Percentiles rank a stretch among this genome's conserved stretches.
Evolutionary conservation across 2,888 invertebrate genomes (phyloP).

Genomic region (Pseudanteris insignis): DNA sequence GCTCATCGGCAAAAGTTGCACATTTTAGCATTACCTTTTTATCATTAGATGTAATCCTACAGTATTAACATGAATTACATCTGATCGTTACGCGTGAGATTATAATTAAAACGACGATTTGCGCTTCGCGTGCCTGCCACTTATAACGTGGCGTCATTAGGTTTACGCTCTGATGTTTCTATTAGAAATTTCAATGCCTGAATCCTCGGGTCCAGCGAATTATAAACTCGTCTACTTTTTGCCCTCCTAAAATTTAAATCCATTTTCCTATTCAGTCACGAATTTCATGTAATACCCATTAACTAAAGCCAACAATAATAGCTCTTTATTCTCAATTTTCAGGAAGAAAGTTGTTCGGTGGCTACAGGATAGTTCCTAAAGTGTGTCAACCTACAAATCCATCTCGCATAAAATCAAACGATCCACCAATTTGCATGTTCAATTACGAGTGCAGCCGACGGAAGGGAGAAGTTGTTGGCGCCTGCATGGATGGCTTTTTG

Average conservation of each 20-base stretch:
- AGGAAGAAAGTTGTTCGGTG: conserved; percentile 80
- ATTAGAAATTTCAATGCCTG: conserved; percentile 13
- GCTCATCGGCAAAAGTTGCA: too few species aligned
- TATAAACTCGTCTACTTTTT: too few species aligned
- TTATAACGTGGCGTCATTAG: conserved; percentile 25
- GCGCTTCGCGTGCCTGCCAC: conserved; percentile 11
- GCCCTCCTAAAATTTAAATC: too few species aligned
- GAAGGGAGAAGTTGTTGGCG: conserved; percentile 84
- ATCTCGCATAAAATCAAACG: conserved; percentile 70
- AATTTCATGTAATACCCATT: too few species aligned
- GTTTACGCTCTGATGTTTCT: conserved; percentile 39
- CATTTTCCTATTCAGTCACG: too few species aligned
- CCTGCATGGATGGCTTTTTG: conserved; percentile 92
- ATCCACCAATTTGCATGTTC: conserved; percentile 90
- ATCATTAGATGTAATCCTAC: too few species aligned
- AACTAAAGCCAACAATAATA: too few species aligned
- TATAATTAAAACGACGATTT: conserved; percentile 23
- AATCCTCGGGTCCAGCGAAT: too few species aligned
- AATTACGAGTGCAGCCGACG: conserved; percentile 86
- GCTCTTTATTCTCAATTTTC: conserved; percentile 28
- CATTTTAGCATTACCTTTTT: too few species aligned
- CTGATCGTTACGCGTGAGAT: conserved; percentile 16
- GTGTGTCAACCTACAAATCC: conserved; percentile 79
- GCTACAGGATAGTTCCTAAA: conserved; percentile 85
- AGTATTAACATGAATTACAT: conserved; percentile 12